These are phyloP conservation scores for Leucophenga maculata DNA, from an alignment of 2,888 invertebrate genomes.

Conservation along the genomic window DNA sequence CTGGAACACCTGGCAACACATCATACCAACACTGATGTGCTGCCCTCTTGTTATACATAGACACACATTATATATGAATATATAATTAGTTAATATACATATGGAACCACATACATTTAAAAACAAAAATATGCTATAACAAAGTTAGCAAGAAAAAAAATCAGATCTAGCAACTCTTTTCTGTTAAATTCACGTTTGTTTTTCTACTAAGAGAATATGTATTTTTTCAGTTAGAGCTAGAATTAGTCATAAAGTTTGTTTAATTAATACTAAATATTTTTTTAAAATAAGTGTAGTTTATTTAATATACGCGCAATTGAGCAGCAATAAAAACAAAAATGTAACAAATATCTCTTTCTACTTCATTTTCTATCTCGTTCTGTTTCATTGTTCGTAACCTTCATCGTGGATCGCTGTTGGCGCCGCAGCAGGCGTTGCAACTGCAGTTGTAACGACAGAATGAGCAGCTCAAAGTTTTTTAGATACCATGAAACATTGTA, in stretches of 20 bases:
- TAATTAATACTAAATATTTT: conserved; percentile 39
- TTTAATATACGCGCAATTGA: conserved; percentile 40
- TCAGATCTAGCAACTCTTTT: too few relatives aligned
- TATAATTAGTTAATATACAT: conserved; percentile 31
- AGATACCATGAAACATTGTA: conserved; percentile 91
- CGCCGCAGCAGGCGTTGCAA: conserved; percentile 64
- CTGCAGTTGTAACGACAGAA: conserved; percentile 77
- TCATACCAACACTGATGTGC: too few relatives aligned
- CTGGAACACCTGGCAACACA: too few relatives aligned
- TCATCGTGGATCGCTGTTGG: conserved; percentile 22
- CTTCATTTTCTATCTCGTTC: conserved; percentile 1
- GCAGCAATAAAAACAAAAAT: conserved; percentile 27
- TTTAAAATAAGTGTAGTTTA: conserved; percentile 12
- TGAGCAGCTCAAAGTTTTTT: conserved; percentile 80
- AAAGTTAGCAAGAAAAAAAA: too few relatives aligned
- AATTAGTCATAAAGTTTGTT: conserved; percentile 11
- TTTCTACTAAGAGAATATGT: conserved; percentile 33
- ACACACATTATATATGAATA: conserved; percentile 18
- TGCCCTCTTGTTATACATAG: too few relatives aligned
- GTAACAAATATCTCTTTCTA: neutral
- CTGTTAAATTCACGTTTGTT: too few relatives aligned
- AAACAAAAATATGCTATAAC: conserved; percentile 4
- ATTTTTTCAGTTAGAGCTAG: conserved; percentile 29
- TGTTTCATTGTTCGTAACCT: neutral
- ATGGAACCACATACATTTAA: conserved; percentile 33